phyloP scores from a whole-genome alignment of 2,113 vertebrate genomes.

The Semnornis frantzii region DNA sequence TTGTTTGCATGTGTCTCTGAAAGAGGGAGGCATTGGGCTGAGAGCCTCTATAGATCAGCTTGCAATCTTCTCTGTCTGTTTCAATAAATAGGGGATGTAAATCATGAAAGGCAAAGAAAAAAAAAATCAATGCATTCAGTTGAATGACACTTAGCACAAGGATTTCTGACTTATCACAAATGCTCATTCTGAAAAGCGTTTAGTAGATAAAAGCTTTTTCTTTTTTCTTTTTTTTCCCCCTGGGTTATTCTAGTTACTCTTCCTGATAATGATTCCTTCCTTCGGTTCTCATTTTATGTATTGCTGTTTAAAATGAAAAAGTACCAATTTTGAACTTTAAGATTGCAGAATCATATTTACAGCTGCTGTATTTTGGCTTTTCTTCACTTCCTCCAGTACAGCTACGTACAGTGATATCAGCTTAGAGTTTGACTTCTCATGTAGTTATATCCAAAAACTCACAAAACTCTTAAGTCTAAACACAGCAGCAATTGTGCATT shows the following conservation, averaged over 20 bases:
- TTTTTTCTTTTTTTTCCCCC: neutral
- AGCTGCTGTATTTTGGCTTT: neutral
- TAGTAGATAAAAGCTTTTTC: neutral
- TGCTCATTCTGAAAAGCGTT: constrained; percentile 1
- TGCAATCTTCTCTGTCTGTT: neutral
- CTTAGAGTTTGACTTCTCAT: neutral
- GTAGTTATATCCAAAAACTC: neutral
- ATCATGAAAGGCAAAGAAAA: constrained; percentile 32
- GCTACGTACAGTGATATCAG: neutral
- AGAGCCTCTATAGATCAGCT: neutral
- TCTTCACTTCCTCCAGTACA: neutral
- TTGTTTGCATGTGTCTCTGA: neutral
- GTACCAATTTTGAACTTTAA: neutral
- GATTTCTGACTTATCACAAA: constrained; percentile 1
- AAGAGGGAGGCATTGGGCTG: neutral
- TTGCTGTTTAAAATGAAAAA: constrained; percentile 2
- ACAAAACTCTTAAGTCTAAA: neutral
- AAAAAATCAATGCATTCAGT: neutral
- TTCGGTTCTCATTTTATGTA: neutral
- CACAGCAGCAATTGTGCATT: neutral
- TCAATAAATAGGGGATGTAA: constrained; percentile 36
- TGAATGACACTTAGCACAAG: neutral
- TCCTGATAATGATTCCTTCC: neutral
- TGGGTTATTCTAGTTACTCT: neutral
- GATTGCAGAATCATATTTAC: neutral